A percentile compares a stretch with the other conserved stretches of the same genome.
phyloP scores from a whole-genome alignment of 2,888 invertebrate genomes.

The Harpalus rufipes region DNA sequence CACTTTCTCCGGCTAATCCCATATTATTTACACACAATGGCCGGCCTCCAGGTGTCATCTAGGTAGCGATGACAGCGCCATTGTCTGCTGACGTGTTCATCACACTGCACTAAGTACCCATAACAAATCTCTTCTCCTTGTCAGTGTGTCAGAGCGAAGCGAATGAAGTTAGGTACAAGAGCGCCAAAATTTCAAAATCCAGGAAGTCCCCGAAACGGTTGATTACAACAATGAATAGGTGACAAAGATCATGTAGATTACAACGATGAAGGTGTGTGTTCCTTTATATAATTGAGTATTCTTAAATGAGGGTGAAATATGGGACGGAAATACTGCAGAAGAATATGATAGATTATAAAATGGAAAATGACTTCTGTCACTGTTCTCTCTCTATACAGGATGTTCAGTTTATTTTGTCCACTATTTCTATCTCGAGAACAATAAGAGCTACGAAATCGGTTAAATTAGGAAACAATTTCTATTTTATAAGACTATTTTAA shows the following conservation, averaged over 20 bases:
- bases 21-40: slow-evolving; percentile 55
- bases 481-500: too few species aligned
- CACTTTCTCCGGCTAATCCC: not conserved
- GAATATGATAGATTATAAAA: not conserved
- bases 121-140: slow-evolving; percentile 71
- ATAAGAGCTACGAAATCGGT: too few species aligned
- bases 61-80: slow-evolving; percentile 72
- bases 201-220: slow-evolving; percentile 26
- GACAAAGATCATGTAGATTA: not conserved
- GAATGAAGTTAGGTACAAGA: not conserved
- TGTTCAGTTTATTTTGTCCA: too few species aligned
- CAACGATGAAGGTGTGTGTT: not conserved
- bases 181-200: slow-evolving; percentile 3
- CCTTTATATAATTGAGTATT: not conserved
- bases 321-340: not conserved
- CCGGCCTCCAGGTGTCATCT: slow-evolving; percentile 49
- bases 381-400: too few species aligned
- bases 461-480: too few species aligned
- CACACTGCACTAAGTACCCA: slow-evolving; percentile 73
- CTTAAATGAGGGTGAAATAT: not conserved
- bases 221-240: slow-evolving; percentile 8
- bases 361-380: too few species aligned
- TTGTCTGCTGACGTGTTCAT: slow-evolving; percentile 69
- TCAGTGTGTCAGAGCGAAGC: slow-evolving; percentile 26
- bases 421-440: too few species aligned